Evolutionary conservation across 2,113 vertebrate species (phyloP), one percentile per base, ranked within the genome.

Genomic region (Alosa alosa): DNA sequence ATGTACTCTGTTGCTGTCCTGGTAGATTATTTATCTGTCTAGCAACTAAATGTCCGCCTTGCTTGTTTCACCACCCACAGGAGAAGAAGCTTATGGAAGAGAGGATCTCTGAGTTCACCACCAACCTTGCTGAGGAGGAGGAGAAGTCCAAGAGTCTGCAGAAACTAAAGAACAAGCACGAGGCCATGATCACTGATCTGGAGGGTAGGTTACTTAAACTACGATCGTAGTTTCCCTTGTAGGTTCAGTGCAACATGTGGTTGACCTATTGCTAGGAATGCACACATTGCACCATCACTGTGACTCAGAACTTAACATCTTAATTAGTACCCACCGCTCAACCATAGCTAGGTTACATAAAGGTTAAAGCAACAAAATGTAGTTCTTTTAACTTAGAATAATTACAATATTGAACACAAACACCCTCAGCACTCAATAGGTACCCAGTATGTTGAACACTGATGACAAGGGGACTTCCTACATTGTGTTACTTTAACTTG

Each of bases 141-240:
- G 98, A 99, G 93, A 99, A 99, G 86, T 99, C 98, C 0, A 99
- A 99, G 95, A 99, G 98, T 83, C 94, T 99, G 46, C 97, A 98
- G 89, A 99, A 99, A 90, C 96, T 99, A 44, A 99, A 99, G 93
- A 98, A 96, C 91, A 99, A 99, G 83, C 98, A 99, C 0, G 98
- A 99, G 90, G 96, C 98, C 20, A 99, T 99, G 97, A 99, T 99
- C 93, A 97, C 98, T 0, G 98, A 99, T 89, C 95, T 99, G 86
- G 98, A 99, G 92, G 98, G 98, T 99, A 90, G 13, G 93, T 60
- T n/a, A n/a, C 15, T 10, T 46, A n/a, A n/a, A 15, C 72, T 15
- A 78, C 31, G 10, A 2, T 36, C 8, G 9, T 11, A 72, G 20
- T 22, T 60, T 60, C 20, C 6, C 20, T 1, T 22, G 18, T 18